Conservation (phyloP, 2,113 vertebrate genomes). For the Okapia johnstoni region DNA sequence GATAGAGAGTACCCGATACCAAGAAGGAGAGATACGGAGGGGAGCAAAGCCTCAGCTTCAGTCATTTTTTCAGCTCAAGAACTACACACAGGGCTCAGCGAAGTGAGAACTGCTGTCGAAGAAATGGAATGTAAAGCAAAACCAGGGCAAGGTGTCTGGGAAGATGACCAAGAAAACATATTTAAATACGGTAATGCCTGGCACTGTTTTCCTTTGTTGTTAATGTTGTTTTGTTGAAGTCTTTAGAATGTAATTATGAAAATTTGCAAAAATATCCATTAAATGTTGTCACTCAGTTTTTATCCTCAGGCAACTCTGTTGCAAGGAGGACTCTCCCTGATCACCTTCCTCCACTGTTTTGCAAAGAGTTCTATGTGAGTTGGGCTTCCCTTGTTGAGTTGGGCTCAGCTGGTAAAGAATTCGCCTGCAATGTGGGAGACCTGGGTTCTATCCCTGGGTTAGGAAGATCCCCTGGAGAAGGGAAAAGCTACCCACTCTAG, state of each 20-base stretch:
- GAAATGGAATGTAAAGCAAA: slow-evolving; percentile 40
- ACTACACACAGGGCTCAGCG: neutral
- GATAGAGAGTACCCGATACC: neutral
- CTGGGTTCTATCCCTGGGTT: neutral
- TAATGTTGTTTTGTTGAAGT: neutral
- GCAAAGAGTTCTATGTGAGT: rapidly evolving
- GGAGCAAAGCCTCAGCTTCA: neutral
- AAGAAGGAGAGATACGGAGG: neutral
- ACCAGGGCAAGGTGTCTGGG: neutral
- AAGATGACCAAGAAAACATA: slow-evolving; percentile 61
- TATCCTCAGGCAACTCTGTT: neutral
- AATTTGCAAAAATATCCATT: neutral
- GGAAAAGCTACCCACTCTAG: neutral
- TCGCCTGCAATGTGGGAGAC: neutral
- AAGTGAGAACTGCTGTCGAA: slow-evolving; percentile 36
- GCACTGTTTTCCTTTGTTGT: neutral
- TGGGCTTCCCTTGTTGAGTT: neutral
- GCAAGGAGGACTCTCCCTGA: neutral
- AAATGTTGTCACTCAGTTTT: neutral
- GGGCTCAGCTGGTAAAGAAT: neutral
- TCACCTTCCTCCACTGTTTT: neutral
- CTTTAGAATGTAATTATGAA: neutral
- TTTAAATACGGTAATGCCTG: slow-evolving; percentile 63
- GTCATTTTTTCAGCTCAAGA: neutral
- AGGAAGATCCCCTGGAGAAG: neutral